These are phyloP conservation scores for Emmelina monodactyla DNA, from an alignment of 2,888 invertebrate species.

Conservation along the genomic window DNA sequence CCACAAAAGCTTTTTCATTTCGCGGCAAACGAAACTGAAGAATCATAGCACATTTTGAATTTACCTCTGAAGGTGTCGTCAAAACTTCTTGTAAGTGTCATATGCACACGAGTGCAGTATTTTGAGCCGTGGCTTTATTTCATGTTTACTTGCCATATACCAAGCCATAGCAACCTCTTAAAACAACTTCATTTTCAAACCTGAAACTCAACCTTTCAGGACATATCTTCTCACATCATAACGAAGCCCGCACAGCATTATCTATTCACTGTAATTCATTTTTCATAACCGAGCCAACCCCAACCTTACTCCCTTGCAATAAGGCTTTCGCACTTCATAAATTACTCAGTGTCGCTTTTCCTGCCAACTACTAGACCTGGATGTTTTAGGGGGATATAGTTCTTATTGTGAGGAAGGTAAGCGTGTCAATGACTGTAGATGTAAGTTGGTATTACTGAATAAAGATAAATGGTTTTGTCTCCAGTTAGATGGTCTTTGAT, in stretches of 20 bases:
- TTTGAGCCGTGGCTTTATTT: too few species aligned
- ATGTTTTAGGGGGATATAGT: slow-evolving; percentile 10
- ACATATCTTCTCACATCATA: not conserved
- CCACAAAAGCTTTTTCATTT: too few species aligned
- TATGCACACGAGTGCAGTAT: too few species aligned
- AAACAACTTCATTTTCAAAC: too few species aligned
- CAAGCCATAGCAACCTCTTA: too few species aligned
- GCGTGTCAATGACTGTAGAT: not conserved
- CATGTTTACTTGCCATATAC: too few species aligned
- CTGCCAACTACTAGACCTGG: slow-evolving; percentile 15
- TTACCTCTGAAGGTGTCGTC: too few species aligned
- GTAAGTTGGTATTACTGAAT: slow-evolving; percentile 26
- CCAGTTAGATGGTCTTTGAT: slow-evolving; percentile 54
- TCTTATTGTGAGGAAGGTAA: slow-evolving; percentile 3
- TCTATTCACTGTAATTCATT: slow-evolving; percentile 27
- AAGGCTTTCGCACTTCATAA: slow-evolving; percentile 33
- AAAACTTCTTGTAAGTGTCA: too few species aligned
- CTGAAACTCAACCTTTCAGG: not conserved
- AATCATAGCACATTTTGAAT: too few species aligned
- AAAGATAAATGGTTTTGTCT: slow-evolving; percentile 55
- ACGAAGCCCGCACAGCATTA: slow-evolving; percentile 3
- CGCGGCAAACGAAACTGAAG: too few species aligned
- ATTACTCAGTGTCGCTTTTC: slow-evolving; percentile 31
- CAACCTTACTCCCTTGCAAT: slow-evolving; percentile 28
- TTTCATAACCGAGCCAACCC: slow-evolving; percentile 29